Percentiles rank a stretch among this genome's conserved stretches.
These are phyloP conservation scores for Triplophysa rosa DNA, from an alignment of 2,113 vertebrate genomes.

Conservation along the genomic window DNA sequence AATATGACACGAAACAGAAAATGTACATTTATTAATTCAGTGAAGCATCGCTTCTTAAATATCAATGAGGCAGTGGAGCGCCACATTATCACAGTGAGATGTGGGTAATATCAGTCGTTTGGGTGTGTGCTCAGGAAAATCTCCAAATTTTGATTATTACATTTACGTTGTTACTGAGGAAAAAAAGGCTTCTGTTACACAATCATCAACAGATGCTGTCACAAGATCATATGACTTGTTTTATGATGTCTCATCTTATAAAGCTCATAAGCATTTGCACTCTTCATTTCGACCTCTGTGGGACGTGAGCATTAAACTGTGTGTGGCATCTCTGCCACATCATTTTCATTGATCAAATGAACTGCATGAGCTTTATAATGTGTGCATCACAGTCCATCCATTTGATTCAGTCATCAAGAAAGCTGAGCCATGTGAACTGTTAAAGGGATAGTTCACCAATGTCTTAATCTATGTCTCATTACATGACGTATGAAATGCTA, in stretches of 20 bases:
- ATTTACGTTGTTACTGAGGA: neutral
- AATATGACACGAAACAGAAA: too few relatives aligned
- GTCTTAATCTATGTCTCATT: too few relatives aligned
- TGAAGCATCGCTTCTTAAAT: too few relatives aligned
- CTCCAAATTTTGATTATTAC: neutral
- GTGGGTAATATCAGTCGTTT: too few relatives aligned
- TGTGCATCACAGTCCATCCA: neutral
- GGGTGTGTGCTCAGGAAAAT: neutral
- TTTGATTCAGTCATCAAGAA: neutral
- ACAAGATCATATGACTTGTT: conserved; percentile 10
- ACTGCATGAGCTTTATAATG: neutral
- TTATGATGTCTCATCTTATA: neutral
- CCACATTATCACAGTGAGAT: too few relatives aligned
- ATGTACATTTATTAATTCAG: too few relatives aligned
- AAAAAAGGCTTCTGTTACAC: neutral
- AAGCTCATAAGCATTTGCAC: conserved; percentile 19
- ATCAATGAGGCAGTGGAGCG: too few relatives aligned
- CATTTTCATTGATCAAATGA: neutral
- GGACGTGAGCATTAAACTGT: neutral
- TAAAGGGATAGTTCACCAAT: too few relatives aligned
- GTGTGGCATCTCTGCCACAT: conserved; percentile 4
- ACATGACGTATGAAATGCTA: too few relatives aligned
- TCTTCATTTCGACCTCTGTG: conserved; percentile 20
- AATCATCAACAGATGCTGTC: conserved; percentile 2
- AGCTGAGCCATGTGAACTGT: neutral